Base-by-base conservation (phyloP, 1,140 invertebrate species). In the Gyrodactylus bullatarudis region DNA sequence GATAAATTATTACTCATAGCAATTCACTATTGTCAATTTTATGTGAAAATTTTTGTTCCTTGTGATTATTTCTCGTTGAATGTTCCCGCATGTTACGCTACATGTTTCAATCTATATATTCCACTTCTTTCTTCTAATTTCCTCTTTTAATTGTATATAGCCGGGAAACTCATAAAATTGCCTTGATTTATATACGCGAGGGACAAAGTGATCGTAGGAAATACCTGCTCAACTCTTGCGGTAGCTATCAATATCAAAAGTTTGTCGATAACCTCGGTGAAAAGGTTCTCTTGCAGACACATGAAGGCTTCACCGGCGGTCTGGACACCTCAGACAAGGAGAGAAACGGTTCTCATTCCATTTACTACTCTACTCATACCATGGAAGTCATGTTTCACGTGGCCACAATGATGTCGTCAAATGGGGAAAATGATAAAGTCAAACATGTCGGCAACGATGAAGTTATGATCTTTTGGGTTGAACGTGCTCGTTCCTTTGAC, bases 371-470 rank as follows among this genome's bases (percentile, higher is more conserved):
- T 20, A 90, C 88, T 0, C 88, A 89, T 26, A 88, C 89, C 72
- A 78, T 86, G 1, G 88, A 89, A 80, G 85, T 87, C n/a, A 79
- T 83, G 22, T 94, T 92, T 80, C 91, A 96, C 80, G 91, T 95
- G 22, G 87, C 90, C n/a, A 96, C 91, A 0, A 84, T 89, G 75
- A 91, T 95, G 87, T 88, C 88, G 24, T 88, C 87, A 0, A 86
- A 87, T 20, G 78, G 77, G 20, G 72, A 27, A 16, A 71, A 75
- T 24, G 78, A 79, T 34, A 79, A 79, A 69, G 73, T 78, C 71
- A 79, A 77, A 54, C 78, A 78, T 68, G 68, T 78, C 2, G 78
- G 78, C 26, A 54, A 54, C 20, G 34, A 54, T 54, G 34, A 54
- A 20, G 34, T 54, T 54, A 54, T 54, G 34, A 54, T 54, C 34